Percentiles rank a stretch among this genome's conserved stretches.
phyloP scores from a whole-genome alignment of 2,888 invertebrate genomes.

The Arge pagana region DNA sequence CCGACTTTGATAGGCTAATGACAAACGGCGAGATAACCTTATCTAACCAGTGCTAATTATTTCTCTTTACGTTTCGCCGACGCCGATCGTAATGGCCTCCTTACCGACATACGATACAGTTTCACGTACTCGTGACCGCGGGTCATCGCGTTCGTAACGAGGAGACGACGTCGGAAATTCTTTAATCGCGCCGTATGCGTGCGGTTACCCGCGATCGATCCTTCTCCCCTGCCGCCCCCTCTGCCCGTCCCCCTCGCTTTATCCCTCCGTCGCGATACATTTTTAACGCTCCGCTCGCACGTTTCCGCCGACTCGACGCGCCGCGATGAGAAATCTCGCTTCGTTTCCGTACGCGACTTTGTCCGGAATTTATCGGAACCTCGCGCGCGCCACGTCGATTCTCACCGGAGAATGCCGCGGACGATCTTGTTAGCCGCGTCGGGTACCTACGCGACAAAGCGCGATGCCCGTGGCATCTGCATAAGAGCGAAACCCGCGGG shows the following conservation, averaged over 20 bases:
- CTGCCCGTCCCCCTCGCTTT: too few species aligned
- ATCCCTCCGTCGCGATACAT: too few species aligned
- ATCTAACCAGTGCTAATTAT: conserved; percentile 53
- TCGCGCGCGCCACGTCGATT: conserved; percentile 25
- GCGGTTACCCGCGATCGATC: too few species aligned
- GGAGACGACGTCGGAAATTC: too few species aligned
- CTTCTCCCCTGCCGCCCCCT: too few species aligned
- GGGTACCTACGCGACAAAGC: conserved; percentile 20
- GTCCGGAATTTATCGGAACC: conserved; percentile 22
- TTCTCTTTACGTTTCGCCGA: conserved; percentile 52
- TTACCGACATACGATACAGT: too few species aligned
- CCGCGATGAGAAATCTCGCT: background rate
- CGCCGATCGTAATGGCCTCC: conserved; percentile 17
- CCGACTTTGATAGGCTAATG: conserved; percentile 56
- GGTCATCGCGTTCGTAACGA: too few species aligned
- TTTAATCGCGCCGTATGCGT: too few species aligned
- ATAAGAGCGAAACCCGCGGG: conserved; percentile 20
- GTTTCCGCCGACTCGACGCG: too few species aligned
- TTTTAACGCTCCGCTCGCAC: too few species aligned
- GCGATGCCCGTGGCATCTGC: conserved; percentile 32
- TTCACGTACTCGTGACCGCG: too few species aligned
- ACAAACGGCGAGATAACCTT: conserved; percentile 55
- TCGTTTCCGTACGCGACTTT: background rate
- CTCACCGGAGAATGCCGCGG: conserved; percentile 32
- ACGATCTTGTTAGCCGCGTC: conserved; percentile 46